Evolutionary conservation across 2,797 vertebrate species (phyloP).

Genomic region (Phrynocephalus forsythii): DNA sequence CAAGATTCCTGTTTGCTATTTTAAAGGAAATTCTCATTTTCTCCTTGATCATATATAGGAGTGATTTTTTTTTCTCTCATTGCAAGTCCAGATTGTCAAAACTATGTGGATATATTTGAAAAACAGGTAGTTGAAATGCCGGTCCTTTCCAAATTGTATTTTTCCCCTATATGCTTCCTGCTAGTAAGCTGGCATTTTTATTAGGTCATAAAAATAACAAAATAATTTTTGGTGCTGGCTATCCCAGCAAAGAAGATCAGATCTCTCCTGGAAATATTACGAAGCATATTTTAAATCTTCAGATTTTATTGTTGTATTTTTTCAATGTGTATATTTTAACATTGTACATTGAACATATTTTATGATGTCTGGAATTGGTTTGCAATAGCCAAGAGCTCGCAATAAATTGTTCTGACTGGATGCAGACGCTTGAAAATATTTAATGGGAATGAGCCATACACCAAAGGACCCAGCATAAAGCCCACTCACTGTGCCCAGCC

Average conservation of each 20-base stretch:
- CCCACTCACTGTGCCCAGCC: neutral
- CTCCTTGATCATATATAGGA: too few species aligned
- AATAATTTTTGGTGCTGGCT: conserved; percentile 25
- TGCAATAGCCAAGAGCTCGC: conserved; percentile 19
- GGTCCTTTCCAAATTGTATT: neutral
- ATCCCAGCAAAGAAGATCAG: conserved; percentile 27
- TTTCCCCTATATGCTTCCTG: neutral
- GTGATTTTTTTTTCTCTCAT: too few species aligned
- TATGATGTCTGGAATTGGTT: conserved; percentile 26
- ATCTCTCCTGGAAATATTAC: conserved; percentile 24
- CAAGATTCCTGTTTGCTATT: too few species aligned
- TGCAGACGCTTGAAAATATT: conserved; percentile 17
- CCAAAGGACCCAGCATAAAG: neutral
- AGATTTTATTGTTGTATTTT: conserved; percentile 29
- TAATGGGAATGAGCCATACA: conserved; percentile 5
- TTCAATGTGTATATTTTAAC: conserved; percentile 30
- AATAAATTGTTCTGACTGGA: conserved; percentile 30
- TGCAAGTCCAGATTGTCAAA: too few species aligned
- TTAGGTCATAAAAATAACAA: conserved; percentile 31
- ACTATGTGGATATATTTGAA: too few species aligned
- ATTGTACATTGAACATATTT: conserved; percentile 29
- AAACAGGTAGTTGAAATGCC: neutral
- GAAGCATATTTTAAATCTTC: conserved; percentile 31
- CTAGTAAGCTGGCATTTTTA: conserved; percentile 22
- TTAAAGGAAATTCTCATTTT: too few species aligned